Conservation (phyloP, 1,140 invertebrate genomes). For the Sycobia sp. region DNA sequence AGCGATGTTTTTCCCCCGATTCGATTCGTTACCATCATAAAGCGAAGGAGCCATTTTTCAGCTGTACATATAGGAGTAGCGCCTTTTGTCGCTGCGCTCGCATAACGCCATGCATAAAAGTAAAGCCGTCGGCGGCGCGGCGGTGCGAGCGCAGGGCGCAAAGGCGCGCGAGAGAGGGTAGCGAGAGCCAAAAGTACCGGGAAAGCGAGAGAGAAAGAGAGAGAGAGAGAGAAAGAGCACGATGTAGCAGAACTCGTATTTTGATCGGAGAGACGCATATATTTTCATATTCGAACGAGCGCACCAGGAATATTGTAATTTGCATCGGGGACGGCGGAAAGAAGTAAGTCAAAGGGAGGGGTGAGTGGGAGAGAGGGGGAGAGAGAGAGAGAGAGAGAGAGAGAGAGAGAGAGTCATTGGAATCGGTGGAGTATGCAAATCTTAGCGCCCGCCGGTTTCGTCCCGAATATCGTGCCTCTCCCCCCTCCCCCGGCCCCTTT, state of each 20-base stretch:
- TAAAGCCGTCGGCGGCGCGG: too few relatives aligned
- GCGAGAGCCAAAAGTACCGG: too few relatives aligned
- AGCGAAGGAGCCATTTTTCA: slow-evolving; percentile 30
- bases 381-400: slow-evolving; percentile 30
- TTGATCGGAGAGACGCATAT: slow-evolving; percentile 54
- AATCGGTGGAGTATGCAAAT: slow-evolving; percentile 59
- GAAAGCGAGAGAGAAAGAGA: too few relatives aligned
- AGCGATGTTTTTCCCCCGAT: slow-evolving; percentile 18
- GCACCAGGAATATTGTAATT: slow-evolving; percentile 61
- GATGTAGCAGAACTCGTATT: slow-evolving; percentile 44
- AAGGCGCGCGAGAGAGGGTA: background rate
- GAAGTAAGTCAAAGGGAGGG: slow-evolving; percentile 50
- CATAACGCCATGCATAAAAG: background rate
- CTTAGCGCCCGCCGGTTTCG: background rate
- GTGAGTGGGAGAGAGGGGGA: slow-evolving; percentile 32
- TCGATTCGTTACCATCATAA: slow-evolving; percentile 24
- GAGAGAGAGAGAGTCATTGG: slow-evolving; percentile 39
- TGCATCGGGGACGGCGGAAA: slow-evolving; percentile 57
- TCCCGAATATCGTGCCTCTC: background rate
- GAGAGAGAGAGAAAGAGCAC: slow-evolving; percentile 17
- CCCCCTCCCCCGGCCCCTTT: background rate
- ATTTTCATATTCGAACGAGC: slow-evolving; percentile 58
- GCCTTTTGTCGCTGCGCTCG: slow-evolving; percentile 6
- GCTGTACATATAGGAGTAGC: slow-evolving; percentile 10
- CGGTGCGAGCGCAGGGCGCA: background rate